Evolutionary conservation across 1,140 invertebrate genomes (phyloP).

Genomic region (Muscidifurax raptorellus): DNA sequence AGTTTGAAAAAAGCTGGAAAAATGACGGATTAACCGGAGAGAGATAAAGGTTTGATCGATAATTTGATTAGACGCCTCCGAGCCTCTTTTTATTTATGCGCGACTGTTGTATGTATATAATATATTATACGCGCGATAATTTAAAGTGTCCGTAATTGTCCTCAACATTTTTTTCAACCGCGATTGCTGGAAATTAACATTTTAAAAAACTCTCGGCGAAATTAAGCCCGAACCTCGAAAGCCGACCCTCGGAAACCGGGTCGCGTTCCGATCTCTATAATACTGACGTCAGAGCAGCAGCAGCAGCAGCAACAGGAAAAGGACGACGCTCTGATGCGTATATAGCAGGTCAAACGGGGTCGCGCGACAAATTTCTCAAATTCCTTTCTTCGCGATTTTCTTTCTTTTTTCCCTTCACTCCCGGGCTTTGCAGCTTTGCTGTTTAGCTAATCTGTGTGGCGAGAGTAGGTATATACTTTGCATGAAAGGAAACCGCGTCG

Average conservation of each 20-base stretch:
- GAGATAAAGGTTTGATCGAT: too few species aligned
- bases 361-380: not conserved
- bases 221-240: not conserved
- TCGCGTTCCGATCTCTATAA: not conserved
- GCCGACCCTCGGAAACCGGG: not conserved
- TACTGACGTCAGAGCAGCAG: constrained; percentile 7
- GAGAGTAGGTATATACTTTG: too few species aligned
- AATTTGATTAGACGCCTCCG: too few species aligned
- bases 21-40: too few species aligned
- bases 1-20: too few species aligned
- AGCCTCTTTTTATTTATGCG: too few species aligned
- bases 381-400: not conserved
- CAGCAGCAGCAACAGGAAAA: not conserved
- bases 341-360: not conserved
- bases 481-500: too few species aligned
- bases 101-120: too few species aligned
- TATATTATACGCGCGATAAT: too few species aligned
- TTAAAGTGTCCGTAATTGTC: too few species aligned
- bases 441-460: not conserved
- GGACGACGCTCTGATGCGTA: not conserved
- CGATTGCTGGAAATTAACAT: not conserved
- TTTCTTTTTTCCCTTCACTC: not conserved
- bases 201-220: not conserved
- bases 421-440: not conserved
- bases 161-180: too few species aligned